A percentile compares a stretch with the other conserved stretches of the same genome.
Evolutionary conservation across 2,113 vertebrate genomes (phyloP).

Genomic region (Struthidea cinerea): DNA sequence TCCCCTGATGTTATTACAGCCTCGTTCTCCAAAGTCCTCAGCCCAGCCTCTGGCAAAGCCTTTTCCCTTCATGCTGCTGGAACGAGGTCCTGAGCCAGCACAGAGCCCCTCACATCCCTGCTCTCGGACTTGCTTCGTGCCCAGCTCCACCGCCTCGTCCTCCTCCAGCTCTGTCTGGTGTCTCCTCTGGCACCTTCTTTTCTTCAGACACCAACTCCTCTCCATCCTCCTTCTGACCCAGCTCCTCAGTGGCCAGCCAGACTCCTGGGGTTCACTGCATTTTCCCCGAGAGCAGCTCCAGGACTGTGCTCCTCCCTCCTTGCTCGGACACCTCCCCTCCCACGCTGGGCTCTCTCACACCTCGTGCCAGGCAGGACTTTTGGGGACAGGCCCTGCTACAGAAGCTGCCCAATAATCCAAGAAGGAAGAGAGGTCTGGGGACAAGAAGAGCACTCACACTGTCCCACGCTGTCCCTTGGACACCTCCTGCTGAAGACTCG

Average conservation of each 20-base stretch:
- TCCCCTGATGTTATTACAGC: not conserved
- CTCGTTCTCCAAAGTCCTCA: not conserved
- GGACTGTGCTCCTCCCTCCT: not conserved
- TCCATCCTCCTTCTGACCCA: not conserved
- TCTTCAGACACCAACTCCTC: not conserved
- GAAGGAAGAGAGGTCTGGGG: not conserved
- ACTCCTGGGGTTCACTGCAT: not conserved
- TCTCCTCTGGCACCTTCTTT: not conserved
- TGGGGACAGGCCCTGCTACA: not conserved
- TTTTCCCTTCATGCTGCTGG: not conserved
- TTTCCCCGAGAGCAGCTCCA: not conserved
- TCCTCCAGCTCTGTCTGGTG: not conserved
- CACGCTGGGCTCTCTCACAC: not conserved
- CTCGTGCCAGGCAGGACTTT: rapidly evolving
- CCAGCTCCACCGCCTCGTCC: not conserved
- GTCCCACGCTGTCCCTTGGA: not conserved
- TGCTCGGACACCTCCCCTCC: not conserved
- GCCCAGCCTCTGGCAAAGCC: not conserved
- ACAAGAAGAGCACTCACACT: not conserved
- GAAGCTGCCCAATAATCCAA: not conserved
- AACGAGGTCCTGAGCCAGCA: not conserved
- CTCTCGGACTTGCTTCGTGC: not conserved
- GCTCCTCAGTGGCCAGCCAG: not conserved
- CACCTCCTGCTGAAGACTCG: not conserved
- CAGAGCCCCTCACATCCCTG: not conserved